These are phyloP conservation scores for Nemotelus nigrinus DNA, from an alignment of 2,888 invertebrate genomes.

Conservation along the genomic window DNA sequence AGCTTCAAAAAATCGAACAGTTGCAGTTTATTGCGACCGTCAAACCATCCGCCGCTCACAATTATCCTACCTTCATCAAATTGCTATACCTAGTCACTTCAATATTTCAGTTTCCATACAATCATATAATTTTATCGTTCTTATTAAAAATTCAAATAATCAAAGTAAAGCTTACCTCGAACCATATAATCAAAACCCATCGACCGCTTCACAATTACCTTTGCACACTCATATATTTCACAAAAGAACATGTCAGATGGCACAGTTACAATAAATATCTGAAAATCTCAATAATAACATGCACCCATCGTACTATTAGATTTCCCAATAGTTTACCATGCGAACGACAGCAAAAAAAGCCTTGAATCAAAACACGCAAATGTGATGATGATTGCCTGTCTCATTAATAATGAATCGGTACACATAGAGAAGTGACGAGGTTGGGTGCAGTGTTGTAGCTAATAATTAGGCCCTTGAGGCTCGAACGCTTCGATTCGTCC, in stretches of 20 bases:
- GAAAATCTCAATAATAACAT: conserved; percentile 37
- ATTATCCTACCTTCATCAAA: too few species aligned
- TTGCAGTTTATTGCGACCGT: too few species aligned
- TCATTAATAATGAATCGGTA: conserved; percentile 48
- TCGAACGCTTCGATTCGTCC: not conserved
- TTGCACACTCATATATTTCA: not conserved
- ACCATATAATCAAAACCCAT: not conserved
- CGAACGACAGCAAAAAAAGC: conserved; percentile 11
- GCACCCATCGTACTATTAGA: conserved; percentile 33
- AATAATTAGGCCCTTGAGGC: conserved; percentile 23
- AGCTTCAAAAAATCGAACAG: too few species aligned
- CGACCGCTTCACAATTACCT: too few species aligned
- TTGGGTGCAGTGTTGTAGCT: conserved; percentile 16
- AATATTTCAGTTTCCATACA: too few species aligned
- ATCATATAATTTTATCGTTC: too few species aligned
- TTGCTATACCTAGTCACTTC: too few species aligned
- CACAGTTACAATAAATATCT: conserved; percentile 31
- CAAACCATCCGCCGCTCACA: too few species aligned
- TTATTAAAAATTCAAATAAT: conserved; percentile 16
- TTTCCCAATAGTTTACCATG: conserved; percentile 38
- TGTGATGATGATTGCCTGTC: conserved; percentile 49
- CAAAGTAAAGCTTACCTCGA: not conserved
- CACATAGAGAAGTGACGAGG: conserved; percentile 43
- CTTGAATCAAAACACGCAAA: conserved; percentile 51
- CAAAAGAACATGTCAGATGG: conserved; percentile 20